Evolutionary conservation across 2,113 vertebrate species (phyloP).

Genomic region (Nymphicus hollandicus): DNA sequence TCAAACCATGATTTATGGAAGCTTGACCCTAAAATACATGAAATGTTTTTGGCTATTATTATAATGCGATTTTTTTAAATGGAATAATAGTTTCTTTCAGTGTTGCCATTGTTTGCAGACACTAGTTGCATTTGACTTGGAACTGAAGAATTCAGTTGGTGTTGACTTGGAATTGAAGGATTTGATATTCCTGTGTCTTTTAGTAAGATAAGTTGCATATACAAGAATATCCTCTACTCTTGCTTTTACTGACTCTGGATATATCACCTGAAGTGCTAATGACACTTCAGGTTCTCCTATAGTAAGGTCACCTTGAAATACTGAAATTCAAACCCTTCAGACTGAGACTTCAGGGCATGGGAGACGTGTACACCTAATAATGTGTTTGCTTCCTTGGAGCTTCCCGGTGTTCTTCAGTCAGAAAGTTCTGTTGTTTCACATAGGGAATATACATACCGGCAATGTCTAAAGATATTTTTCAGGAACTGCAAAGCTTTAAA

Average conservation of each 20-base stretch:
- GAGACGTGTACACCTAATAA: background rate
- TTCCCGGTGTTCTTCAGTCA: background rate
- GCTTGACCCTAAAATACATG: background rate
- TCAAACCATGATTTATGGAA: background rate
- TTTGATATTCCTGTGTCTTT: background rate
- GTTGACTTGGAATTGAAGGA: background rate
- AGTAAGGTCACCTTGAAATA: background rate
- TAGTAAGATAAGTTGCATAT: background rate
- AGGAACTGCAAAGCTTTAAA: background rate
- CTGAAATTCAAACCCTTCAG: background rate
- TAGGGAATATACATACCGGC: background rate
- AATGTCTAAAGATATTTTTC: background rate
- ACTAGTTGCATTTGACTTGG: background rate
- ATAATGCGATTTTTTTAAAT: background rate
- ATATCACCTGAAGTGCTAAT: background rate
- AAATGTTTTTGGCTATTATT: background rate
- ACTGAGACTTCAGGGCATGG: background rate
- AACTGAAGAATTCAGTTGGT: background rate
- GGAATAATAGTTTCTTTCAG: background rate
- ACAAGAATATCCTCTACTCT: background rate
- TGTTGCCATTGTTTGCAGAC: background rate
- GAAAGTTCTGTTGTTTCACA: background rate
- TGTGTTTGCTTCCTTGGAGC: background rate
- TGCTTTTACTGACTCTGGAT: background rate
- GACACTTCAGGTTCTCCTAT: background rate